phyloP scores from a whole-genome alignment of 2,797 vertebrate species.

The Pteronotus mesoamericanus region DNA sequence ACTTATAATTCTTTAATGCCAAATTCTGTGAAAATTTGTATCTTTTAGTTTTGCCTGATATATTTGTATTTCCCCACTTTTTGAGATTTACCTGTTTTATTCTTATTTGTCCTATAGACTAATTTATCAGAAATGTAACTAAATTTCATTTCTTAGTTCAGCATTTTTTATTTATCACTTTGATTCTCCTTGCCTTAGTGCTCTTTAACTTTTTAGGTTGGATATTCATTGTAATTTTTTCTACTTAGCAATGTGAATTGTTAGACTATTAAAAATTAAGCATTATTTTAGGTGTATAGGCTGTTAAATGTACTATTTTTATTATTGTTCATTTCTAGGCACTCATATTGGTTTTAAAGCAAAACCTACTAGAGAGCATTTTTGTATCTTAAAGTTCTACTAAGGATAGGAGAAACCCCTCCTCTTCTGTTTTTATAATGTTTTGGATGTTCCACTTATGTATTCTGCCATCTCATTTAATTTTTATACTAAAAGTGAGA shows the following conservation, averaged over 20 bases:
- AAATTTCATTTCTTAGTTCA: not conserved
- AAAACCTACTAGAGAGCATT: not conserved
- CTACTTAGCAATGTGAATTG: not conserved
- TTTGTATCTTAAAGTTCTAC: not conserved
- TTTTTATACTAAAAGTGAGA: not conserved
- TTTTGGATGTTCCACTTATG: not conserved
- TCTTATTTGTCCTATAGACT: not conserved
- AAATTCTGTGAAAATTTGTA: not conserved
- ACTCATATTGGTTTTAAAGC: not conserved
- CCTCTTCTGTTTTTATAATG: not conserved
- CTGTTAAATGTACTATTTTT: not conserved
- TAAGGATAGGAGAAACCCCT: not conserved
- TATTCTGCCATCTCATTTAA: not conserved
- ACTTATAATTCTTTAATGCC: not conserved
- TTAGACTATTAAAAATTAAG: not conserved
- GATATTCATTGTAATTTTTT: not conserved
- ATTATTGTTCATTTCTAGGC: not conserved
- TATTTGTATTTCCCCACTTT: not conserved
- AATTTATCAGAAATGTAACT: not conserved
- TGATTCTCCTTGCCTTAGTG: not conserved
- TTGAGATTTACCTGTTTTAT: not conserved
- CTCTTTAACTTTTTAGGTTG: not conserved
- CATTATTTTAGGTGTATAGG: not conserved
- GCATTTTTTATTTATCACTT: not conserved
- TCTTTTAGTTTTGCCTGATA: not conserved